A percentile compares a stretch with the other conserved stretches of the same genome.
These are phyloP conservation scores for Cynopterus brachyotis DNA, from an alignment of 2,113 vertebrate species.

Conservation along the genomic window DNA sequence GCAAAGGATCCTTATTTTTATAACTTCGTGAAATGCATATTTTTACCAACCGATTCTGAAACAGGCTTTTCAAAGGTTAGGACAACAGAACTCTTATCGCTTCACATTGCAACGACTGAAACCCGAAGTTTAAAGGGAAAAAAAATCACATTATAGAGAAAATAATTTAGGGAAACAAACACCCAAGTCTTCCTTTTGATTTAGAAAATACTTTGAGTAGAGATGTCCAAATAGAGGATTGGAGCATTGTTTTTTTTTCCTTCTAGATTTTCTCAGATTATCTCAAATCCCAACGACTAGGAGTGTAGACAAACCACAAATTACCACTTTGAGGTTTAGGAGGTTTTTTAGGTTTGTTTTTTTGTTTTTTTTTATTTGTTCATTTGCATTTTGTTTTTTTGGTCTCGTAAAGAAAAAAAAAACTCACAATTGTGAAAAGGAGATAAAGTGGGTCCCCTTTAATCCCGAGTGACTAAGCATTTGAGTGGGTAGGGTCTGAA, in stretches of 20 bases:
- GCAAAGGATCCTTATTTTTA: constrained; percentile 60
- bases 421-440: background rate
- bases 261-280: background rate
- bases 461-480: background rate
- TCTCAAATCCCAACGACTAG: background rate
- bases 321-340: background rate
- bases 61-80: background rate
- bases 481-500: background rate
- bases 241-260: background rate
- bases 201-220: constrained; percentile 24
- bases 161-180: constrained; percentile 37
- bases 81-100: background rate
- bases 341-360: background rate
- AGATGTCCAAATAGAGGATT: constrained; percentile 3
- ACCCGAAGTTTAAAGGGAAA: background rate
- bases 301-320: background rate
- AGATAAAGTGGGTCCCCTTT: background rate
- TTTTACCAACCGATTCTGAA: constrained; percentile 45
- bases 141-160: constrained; percentile 44
- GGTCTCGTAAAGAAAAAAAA: too few species aligned
- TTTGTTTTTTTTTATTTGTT: background rate
- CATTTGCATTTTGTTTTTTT: background rate
- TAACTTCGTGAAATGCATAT: constrained; percentile 42
- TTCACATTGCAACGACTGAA: background rate
- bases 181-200: constrained; percentile 29